Base-by-base conservation (phyloP, 2,797 vertebrate species). In the Diplodus puntazzo region DNA sequence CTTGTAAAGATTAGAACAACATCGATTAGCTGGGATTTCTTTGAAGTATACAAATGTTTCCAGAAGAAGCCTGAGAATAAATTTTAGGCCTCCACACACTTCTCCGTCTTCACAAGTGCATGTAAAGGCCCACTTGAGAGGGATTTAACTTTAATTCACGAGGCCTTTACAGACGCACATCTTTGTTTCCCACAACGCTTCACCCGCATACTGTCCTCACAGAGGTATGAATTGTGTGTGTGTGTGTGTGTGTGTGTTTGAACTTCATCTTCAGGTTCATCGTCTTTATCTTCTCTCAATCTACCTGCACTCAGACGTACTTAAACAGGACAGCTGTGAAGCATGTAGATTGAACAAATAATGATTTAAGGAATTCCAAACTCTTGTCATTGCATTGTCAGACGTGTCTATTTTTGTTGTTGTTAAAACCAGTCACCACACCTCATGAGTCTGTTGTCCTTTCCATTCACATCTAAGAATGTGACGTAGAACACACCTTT, bases 21-120 rank as follows among this genome's bases (percentile, higher is more conserved):
- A 91, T 86, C 23, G 52, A 86, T 82, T 49, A 14, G 16, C 61
- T 76, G 50, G 50, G 71, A 81, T 61, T 75, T 75, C 81, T 81
- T 78, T 85, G 30, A 88, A 81, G 81, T 61, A 34, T 73, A 81
- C 84, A 88, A 81, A 82, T 81, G 71, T 73, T 64, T 80, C 68
- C 42, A 53, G 64, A 78, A 61, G 52, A 78, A 67, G 77, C 69
- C 74, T 42, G 4, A 52, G 81, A 88, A 85, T 79, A 72, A 2
- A 77, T 83, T 81, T 78, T 9, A 59, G 59, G 39, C 49, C 45
- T 73, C 23, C 69, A 46, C 73, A 48, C 21, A 7, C 20, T 53
- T 14, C 8, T 27, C 65, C 0, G 46, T 55, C 39, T 54, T 73
- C 34, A 45, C 9, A 50, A 11, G 23, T 14, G 54, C 1, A 64